Evolutionary conservation across 1,140 invertebrate genomes (phyloP), one percentile per base, ranked within the genome.

Genomic region (Anoplophora glabripennis): DNA sequence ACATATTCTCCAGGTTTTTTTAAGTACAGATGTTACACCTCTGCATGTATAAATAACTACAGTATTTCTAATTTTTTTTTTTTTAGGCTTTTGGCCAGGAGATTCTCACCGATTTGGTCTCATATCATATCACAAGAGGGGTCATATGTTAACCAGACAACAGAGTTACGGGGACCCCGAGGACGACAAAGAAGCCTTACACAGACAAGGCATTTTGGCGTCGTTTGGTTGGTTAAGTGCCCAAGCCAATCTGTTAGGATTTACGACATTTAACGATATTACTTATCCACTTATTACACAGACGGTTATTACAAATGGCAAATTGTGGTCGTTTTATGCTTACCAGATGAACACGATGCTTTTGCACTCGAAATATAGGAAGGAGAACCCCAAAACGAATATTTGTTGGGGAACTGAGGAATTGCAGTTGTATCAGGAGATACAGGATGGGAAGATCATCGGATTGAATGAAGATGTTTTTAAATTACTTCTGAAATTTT

Each of bases 261-360:
- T 98, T 73, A 90, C 88, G 47, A 89, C 88, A 5, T 91, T 82
- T 63, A 86, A 91, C 68, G 93, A 96, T 53, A 64, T 95, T 5
- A 93, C 90, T 0, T 96, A 96, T 75, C 94, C 94, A 10, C 72
- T 96, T 28, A 82, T 86, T 5, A 89, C 87, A 33, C 94, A 96
- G 82, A 88, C 86, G 3, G 76, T 96, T 44, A 80, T 94, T 21
- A 92, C 91, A 2, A 88, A 96, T 80, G 93, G 93, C 0, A 82
- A 89, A 65, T 71, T 81, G 0, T 94, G 89, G 84, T 87, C 86
- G 2, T 93, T 96, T 63, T 91, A 85, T 72, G 79, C 85, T 7
- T 96, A 96, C 72, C 94, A 97, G 76, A 70, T 96, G 21, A 97
- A 97, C 72, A 96, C 93, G 1, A 83, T 87, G 40, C 68, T 84